Evolutionary conservation across 2,113 vertebrate species (phyloP).

Genomic region (Anguilla rostrata): DNA sequence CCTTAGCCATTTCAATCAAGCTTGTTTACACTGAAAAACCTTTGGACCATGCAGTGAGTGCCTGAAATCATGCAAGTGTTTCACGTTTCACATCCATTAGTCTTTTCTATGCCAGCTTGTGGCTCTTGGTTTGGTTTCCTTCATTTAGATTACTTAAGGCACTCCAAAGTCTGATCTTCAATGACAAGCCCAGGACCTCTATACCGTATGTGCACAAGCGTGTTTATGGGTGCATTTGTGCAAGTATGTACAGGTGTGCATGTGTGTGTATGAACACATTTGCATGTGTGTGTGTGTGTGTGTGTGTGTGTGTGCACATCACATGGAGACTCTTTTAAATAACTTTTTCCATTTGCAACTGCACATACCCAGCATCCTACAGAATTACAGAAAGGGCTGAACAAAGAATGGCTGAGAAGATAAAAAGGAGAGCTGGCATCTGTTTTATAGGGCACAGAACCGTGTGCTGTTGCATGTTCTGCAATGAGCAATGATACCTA

Average conservation of each 20-base stretch:
- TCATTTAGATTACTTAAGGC: neutral
- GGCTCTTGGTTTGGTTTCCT: neutral
- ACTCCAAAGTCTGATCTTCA: neutral
- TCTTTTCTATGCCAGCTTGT: neutral
- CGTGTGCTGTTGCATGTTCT: neutral
- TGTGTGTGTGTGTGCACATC: neutral
- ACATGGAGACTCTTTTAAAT: neutral
- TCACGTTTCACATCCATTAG: neutral
- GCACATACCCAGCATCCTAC: neutral
- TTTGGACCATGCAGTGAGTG: constrained; percentile 1
- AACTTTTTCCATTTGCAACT: neutral
- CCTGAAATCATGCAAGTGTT: neutral
- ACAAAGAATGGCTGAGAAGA: neutral
- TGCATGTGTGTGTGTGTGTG: neutral
- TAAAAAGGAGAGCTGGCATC: neutral
- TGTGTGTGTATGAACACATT: neutral
- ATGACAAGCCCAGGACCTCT: neutral
- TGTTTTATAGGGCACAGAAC: neutral
- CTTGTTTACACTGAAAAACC: constrained; percentile 5
- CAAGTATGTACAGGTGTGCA: neutral
- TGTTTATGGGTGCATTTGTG: neutral
- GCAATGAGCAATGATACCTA: neutral
- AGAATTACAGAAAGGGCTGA: neutral
- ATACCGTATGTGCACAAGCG: neutral
- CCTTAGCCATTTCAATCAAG: neutral